Base-by-base conservation (phyloP, 1,140 invertebrate genomes). In the Pomacea maculata region DNA sequence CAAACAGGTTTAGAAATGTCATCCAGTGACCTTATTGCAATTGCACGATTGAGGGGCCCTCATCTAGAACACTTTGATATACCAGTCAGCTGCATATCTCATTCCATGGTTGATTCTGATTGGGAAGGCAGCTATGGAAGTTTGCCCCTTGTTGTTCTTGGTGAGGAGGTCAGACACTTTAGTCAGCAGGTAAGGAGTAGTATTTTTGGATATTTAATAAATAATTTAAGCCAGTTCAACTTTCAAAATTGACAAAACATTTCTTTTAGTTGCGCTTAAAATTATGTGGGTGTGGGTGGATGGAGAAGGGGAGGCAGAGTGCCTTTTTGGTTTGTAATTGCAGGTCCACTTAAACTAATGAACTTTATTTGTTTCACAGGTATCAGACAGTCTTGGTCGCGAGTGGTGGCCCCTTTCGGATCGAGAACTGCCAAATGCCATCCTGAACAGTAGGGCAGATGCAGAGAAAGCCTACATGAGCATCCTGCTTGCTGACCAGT, bases 1-100 rank as follows among this genome's bases (percentile, higher is more conserved):
- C 88, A 91, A 87, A 84, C 91, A 92, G 94, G 94, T 68, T 94
- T 94, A 84, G 92, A 93, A 84, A 94, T 95, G 87, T 91, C 89
- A 78, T 92, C 93, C 81, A 92, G 95, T 83, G 94, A 95, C 90
- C 87, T 95, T 45, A 91, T 95, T 45, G 95, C 94, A 52, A 95
- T 96, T 73, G 93, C 94, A 65, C 90, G 95, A 74, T 91, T 96
- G 12, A 91, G 95, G 68, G 93, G 93, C 34, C 85, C 92, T 6
- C 92, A 92, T 34, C 90, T 96, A 71, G 93, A 93, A 80, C 92
- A 91, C 29, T 89, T 95, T 21, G 92, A 94, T 85, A 93, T 95
- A 82, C 94, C 94, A n/a, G 92, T 93, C 3, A 87, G 86, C 71
- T 92, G 91, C 83, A 88, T 92, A 57, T 82, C 78, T 57, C 64